Percentiles rank a stretch among this genome's conserved stretches.
Evolutionary conservation across 2,113 vertebrate genomes (phyloP).

Genomic region (Sylvilagus bachmani): DNA sequence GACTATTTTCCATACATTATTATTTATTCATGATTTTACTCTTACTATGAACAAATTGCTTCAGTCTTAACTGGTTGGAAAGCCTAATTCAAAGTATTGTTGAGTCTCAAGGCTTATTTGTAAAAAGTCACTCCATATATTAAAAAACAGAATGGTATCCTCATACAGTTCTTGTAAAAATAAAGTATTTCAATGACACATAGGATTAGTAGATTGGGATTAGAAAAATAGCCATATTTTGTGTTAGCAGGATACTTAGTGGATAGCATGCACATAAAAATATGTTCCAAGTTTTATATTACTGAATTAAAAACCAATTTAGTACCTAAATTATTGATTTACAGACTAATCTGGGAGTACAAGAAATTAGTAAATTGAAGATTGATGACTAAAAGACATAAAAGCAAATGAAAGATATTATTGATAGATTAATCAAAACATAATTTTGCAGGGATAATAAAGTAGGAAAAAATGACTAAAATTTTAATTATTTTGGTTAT

Average conservation of each 20-base stretch:
- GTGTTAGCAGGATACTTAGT: background rate
- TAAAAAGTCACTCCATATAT: background rate
- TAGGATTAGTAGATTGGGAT: background rate
- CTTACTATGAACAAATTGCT: conserved; percentile 14
- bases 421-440: conserved; percentile 14
- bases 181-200: background rate
- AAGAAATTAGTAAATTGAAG: conserved; percentile 39
- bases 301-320: conserved; percentile 40
- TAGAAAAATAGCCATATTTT: background rate
- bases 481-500: conserved; percentile 13
- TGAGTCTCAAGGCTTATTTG: background rate
- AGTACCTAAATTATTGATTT: conserved; percentile 52
- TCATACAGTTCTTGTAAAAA: background rate
- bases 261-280: conserved; percentile 1
- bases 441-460: background rate
- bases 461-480: background rate
- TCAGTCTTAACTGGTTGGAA: background rate
- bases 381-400: background rate
- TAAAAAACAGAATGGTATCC: background rate
- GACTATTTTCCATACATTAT: background rate
- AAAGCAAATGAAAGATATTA: background rate
- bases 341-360: background rate
- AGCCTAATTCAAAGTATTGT: background rate
- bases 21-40: conserved; percentile 1
- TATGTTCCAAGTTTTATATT: background rate